These are phyloP conservation scores for Danio choprae DNA, from an alignment of 2,797 vertebrate genomes.

Conservation along the genomic window DNA sequence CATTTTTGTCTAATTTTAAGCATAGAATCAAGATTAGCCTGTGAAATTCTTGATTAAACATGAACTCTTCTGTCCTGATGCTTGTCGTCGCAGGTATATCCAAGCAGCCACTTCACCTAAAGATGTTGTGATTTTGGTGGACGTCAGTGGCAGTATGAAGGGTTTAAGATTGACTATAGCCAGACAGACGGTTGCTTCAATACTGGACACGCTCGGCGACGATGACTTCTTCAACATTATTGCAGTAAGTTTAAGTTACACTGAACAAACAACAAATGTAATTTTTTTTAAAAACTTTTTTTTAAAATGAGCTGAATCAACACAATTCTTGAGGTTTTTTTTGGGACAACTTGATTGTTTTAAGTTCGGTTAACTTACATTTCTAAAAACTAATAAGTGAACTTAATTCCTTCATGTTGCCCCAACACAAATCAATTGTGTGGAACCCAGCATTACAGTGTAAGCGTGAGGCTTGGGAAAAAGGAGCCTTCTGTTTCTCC, in stretches of 20 bases:
- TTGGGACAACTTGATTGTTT: too few species aligned
- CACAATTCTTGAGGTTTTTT: too few species aligned
- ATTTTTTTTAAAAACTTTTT: too few species aligned
- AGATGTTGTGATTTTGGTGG: constrained; percentile 95
- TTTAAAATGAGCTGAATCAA: too few species aligned
- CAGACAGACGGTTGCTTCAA: constrained; percentile 96
- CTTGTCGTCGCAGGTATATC: constrained; percentile 85
- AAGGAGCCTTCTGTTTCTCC: background rate
- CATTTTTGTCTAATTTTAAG: background rate
- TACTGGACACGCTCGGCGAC: constrained; percentile 96
- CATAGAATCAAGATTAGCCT: background rate
- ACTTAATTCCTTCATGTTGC: too few species aligned
- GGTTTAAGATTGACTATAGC: constrained; percentile 95
- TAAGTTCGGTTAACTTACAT: too few species aligned
- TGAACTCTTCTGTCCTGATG: background rate
- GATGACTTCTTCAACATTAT: constrained; percentile 99
- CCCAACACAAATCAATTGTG: too few species aligned
- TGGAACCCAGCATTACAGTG: too few species aligned
- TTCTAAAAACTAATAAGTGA: too few species aligned
- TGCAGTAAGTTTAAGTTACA: constrained; percentile 82
- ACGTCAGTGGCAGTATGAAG: constrained; percentile 98
- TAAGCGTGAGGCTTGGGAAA: background rate
- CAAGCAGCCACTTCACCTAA: constrained; percentile 98
- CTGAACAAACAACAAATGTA: too few species aligned
- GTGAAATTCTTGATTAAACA: too few species aligned